phyloP scores from a whole-genome alignment of 2,113 vertebrate species.

The Coracopsis vasa region DNA sequence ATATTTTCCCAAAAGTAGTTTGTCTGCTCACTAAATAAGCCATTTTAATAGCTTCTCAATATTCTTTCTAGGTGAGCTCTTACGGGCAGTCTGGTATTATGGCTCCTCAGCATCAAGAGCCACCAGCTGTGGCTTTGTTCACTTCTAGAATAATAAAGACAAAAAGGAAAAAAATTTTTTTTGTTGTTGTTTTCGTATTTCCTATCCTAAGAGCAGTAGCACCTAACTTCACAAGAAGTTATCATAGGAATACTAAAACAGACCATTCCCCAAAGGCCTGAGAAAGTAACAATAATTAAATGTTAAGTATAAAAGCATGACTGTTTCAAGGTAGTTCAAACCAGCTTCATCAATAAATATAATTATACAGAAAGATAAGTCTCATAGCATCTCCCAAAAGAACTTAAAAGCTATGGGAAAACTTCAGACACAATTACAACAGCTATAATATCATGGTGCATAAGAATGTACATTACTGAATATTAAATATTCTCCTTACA shows the following conservation, averaged over 20 bases:
- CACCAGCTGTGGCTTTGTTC: background rate
- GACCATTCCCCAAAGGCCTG: background rate
- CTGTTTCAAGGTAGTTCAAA: background rate
- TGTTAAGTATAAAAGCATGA: background rate
- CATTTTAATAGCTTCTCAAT: background rate
- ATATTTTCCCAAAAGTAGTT: constrained; percentile 17
- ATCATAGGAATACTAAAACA: background rate
- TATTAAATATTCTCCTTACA: background rate
- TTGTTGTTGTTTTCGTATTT: background rate
- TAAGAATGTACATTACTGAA: background rate
- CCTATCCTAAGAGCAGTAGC: accelerated
- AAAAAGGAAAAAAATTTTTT: background rate
- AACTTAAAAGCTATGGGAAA: background rate
- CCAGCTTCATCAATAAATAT: background rate
- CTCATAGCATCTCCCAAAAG: background rate
- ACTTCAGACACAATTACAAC: background rate
- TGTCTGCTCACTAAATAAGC: background rate
- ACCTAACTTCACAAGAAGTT: background rate
- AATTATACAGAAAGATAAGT: background rate
- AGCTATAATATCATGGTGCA: background rate
- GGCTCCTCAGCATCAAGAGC: background rate
- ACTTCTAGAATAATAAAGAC: background rate
- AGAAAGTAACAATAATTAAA: background rate
- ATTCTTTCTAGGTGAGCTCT: background rate
- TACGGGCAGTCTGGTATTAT: background rate